Percentiles rank a stretch among this genome's conserved stretches.
Conservation (phyloP, 2,113 vertebrate genomes). For the Myotis yumanensis region DNA sequence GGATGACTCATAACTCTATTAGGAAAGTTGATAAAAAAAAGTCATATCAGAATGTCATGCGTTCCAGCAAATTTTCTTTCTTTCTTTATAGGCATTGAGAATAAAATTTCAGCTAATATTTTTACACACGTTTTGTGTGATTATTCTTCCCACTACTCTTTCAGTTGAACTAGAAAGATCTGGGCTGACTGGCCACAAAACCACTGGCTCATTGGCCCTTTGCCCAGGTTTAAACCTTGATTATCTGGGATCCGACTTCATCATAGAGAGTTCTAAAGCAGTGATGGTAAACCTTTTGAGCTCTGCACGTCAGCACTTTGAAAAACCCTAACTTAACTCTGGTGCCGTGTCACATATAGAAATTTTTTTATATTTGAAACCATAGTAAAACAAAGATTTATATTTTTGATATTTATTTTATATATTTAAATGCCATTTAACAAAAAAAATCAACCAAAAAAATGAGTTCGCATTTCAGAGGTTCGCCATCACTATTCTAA, state of each 20-base stretch:
- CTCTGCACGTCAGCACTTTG: too few species aligned
- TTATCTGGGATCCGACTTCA: background rate
- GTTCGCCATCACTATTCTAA: background rate
- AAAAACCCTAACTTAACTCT: too few species aligned
- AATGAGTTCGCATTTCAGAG: too few species aligned
- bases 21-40: slow-evolving; percentile 8
- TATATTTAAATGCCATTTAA: too few species aligned
- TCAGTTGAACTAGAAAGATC: background rate
- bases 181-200: background rate
- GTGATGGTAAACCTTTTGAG: too few species aligned
- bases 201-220: background rate
- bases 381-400: too few species aligned
- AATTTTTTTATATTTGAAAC: too few species aligned
- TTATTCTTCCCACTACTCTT: background rate
- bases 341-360: too few species aligned
- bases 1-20: background rate
- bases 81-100: slow-evolving; percentile 1
- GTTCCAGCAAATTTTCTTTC: slow-evolving; percentile 39
- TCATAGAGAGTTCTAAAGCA: background rate
- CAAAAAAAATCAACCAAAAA: too few species aligned
- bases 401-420: too few species aligned
- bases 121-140: background rate
- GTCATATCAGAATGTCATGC: slow-evolving; percentile 28
- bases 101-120: background rate
- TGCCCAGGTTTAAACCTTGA: background rate